Base-by-base conservation (phyloP, 2,888 invertebrate genomes). In the Pilophorus perplexus region DNA sequence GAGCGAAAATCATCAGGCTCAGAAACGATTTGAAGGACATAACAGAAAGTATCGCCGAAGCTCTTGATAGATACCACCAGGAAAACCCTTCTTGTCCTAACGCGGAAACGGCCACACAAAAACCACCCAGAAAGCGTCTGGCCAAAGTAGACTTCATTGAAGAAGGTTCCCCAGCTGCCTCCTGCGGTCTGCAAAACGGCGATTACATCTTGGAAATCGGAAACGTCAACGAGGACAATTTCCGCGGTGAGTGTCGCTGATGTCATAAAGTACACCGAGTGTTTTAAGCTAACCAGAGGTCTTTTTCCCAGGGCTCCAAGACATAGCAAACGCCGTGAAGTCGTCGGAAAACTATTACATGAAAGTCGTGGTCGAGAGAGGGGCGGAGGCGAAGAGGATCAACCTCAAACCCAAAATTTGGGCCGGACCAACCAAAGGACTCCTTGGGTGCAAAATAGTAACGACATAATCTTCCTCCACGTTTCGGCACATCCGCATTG, bases 181-280 rank as follows among this genome's bases (percentile, higher is more conserved):
- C 44, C 22, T 60, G 60, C 89, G 91, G 91, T 0, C 78, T 93
- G 4, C 78, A 80, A 71, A 80, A 81, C 33, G 81, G 84, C 14
- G 92, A 93, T 77, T 80, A 84, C 70, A 80, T 93, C 14, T 74
- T 89, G 2, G 84, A 89, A 73, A 91, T 93, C 76, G 92, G 92
- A 4, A 87, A 90, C 0, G 78, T 92, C 6, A 88, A 86, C 75
- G 77, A 79, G 0, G 77, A 76, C 4, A 93, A 92, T 78, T 92
- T 88, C 74, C 80, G 80, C 50, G 81, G 60, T 44, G 5, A n/a
- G n/a, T n/a, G n/a, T n/a, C n/a, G n/a, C n/a, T n/a, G n/a, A n/a
- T n/a, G n/a, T n/a, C n/a, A n/a, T 33, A 12, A 33, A 33, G 33
- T 33, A 12, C 6, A 8, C 6, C 33, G 33, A 12, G 12, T 8